A percentile compares a stretch with the other conserved stretches of the same genome.
These are phyloP conservation scores for Oxyruncus cristatus DNA, from an alignment of 2,113 vertebrate species.

Conservation along the genomic window DNA sequence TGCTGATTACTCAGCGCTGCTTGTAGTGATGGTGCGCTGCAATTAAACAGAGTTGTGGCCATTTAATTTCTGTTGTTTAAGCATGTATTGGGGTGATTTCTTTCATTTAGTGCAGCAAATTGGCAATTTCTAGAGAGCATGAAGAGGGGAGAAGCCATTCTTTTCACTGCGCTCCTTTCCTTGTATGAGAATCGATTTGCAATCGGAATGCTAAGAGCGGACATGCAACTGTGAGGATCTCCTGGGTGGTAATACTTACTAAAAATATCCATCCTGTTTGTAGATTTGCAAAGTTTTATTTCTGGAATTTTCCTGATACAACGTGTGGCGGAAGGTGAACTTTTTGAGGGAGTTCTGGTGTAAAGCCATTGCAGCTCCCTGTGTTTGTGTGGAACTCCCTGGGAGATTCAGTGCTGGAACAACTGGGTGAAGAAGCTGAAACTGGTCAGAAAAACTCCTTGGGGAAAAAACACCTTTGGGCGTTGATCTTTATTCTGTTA, in stretches of 20 bases:
- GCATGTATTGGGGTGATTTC: neutral
- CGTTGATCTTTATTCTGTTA: neutral
- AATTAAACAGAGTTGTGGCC: neutral
- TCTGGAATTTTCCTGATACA: neutral
- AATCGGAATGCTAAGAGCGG: neutral
- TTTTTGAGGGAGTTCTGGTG: neutral
- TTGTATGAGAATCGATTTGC: neutral
- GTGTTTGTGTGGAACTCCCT: neutral
- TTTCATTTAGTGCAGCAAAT: neutral
- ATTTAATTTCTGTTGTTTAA: neutral
- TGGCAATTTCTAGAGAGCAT: neutral
- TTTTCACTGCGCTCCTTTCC: neutral
- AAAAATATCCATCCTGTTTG: neutral
- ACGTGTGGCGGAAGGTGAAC: neutral
- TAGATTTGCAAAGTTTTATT: neutral
- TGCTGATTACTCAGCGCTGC: neutral
- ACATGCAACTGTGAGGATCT: neutral
- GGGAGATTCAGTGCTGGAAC: neutral
- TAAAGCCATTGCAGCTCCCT: neutral
- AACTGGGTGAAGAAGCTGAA: neutral
- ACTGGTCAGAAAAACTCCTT: neutral
- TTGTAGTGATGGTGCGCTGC: neutral
- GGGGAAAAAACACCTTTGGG: neutral
- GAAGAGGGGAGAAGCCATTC: neutral
- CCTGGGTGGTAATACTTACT: neutral